phyloP scores from a whole-genome alignment of 2,797 vertebrate species.

The Erpetoichthys calabaricus region DNA sequence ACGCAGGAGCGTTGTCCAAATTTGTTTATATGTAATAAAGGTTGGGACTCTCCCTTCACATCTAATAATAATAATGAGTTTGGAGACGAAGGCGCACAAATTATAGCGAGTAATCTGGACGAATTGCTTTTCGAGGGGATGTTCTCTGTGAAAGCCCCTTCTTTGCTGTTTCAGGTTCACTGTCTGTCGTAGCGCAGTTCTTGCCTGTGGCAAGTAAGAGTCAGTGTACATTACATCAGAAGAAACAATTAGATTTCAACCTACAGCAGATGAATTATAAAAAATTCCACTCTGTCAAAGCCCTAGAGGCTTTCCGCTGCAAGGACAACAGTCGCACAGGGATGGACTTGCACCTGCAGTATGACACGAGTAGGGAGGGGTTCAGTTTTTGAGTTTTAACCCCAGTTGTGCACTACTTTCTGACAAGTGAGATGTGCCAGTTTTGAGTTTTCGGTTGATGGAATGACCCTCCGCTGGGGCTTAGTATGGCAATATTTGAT shows the following conservation, averaged over 20 bases:
- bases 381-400: too few species aligned
- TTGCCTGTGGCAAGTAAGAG: neutral
- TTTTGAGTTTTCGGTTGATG: too few species aligned
- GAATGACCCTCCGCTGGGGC: too few species aligned
- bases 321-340: too few species aligned
- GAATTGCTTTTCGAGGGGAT: constrained; percentile 1
- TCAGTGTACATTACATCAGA: neutral
- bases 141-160: neutral
- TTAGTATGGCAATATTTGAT: too few species aligned
- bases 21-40: neutral
- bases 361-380: too few species aligned
- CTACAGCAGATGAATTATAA: neutral
- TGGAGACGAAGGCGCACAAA: constrained; percentile 2
- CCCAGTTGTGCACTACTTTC: too few species aligned
- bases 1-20: too few species aligned
- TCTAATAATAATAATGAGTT: constrained; percentile 15
- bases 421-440: too few species aligned
- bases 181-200: neutral
- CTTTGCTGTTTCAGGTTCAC: neutral
- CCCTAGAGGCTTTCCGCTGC: neutral
- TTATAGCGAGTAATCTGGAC: constrained; percentile 11
- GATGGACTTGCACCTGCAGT: too few species aligned
- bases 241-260: neutral
- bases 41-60: constrained; percentile 9
- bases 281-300: neutral